Base-by-base conservation (phyloP, 2,888 invertebrate species). In the Matsumyia berberina region DNA sequence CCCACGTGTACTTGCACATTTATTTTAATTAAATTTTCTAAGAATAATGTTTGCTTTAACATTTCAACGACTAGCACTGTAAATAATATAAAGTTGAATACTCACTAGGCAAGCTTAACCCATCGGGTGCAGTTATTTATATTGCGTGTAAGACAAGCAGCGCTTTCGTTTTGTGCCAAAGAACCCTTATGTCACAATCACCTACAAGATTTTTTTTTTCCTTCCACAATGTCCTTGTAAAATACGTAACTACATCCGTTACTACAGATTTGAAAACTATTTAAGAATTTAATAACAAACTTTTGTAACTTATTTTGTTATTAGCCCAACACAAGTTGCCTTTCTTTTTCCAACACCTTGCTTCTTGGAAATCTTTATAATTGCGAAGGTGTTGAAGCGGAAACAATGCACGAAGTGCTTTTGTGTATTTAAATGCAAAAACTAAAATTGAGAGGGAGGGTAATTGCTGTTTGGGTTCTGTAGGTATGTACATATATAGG, bases 281-380 rank as follows among this genome's bases (percentile, higher is more conserved):
- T 29, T 51, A 37, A 29, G 29, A 29, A 11, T 66, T 51, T 51
- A 66, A 66, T 66, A 37, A 39, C 29, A 51, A 66, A 66, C 15
- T 51, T 51, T 37, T 66, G 29, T 29, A 6, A 15, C 42, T 31
- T 44, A 31, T 44, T 62, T 62, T 11, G 31, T 31, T 12, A 12
- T 29, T 12, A 49, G 7, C 12, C 8, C 35, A 8, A 11, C 24
- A 17, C 7, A 19, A 2, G 24, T 6, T 6, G 49, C 17, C 5
- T 17, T 17, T 4, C 15, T 46, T 44, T n/a, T 17, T 7, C 33
- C 7, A 15, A 15, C 6, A 19, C 7, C 17, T 5, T 35, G 33
- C 19, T 37, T 24, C 15, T 24, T 15, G 33, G 17, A 62, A 46
- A 19, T 8, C n/a, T 9, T n/a, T 11, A 62, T 42, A n/a, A 46